Percentiles rank a stretch among this genome's conserved stretches.
Conservation (phyloP, 1,140 invertebrate genomes). For the Drosophila sechellia region DNA sequence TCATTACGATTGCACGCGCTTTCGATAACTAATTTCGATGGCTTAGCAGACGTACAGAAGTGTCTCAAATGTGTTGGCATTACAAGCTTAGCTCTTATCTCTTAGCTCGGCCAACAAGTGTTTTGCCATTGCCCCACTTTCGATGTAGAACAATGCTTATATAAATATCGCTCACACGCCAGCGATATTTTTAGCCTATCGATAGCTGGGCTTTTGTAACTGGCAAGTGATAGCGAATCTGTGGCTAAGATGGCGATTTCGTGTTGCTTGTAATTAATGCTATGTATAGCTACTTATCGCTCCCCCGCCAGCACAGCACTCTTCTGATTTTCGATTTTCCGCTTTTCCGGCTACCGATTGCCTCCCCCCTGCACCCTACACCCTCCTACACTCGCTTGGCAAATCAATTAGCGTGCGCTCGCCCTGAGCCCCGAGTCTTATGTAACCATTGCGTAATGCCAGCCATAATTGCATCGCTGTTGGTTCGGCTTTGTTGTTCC, state of each 20-base stretch:
- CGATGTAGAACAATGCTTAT: no score
- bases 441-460: conserved; percentile 46
- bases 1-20: neutral
- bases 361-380: neutral
- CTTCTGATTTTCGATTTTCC: neutral
- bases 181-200: no score
- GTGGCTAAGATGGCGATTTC: no score
- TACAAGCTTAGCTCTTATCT: no score
- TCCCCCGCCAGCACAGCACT: neutral
- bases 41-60: no score
- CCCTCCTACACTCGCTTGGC: neutral
- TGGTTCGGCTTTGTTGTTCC: conserved; percentile 5
- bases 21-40: neutral
- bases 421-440: conserved; percentile 11
- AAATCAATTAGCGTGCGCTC: conserved; percentile 32
- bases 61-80: neutral
- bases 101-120: no score
- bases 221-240: no score
- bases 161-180: no score
- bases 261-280: neutral
- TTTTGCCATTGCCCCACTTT: no score
- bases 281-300: neutral
- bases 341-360: conserved; percentile 1
- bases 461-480: conserved; percentile 40
- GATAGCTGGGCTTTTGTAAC: no score